These are phyloP conservation scores for Balanococcus diminutus DNA, from an alignment of 2,888 invertebrate genomes.

Conservation along the genomic window DNA sequence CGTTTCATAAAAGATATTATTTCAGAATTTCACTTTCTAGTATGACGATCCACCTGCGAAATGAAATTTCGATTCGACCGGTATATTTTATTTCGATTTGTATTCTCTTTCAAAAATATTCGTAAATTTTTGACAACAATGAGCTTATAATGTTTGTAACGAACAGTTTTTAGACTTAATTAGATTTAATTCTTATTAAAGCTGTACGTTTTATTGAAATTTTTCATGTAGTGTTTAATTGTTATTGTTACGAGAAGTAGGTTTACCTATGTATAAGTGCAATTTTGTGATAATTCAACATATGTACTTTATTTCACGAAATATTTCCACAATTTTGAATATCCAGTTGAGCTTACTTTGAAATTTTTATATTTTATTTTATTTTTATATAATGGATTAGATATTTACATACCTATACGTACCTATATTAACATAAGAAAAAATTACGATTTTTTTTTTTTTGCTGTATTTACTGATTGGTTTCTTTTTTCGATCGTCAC, in stretches of 20 bases:
- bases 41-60: not conserved
- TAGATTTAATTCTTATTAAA: not conserved
- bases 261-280: not conserved
- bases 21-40: not conserved
- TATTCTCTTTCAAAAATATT: not conserved
- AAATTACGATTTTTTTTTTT: not conserved
- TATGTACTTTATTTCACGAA: not conserved
- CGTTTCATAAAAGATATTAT: not conserved
- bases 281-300: slow-evolving; percentile 32
- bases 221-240: not conserved
- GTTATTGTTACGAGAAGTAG: not conserved
- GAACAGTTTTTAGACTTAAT: not conserved
- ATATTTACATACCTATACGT: not conserved
- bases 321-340: not conserved
- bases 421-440: not conserved
- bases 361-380: slow-evolving; percentile 4
- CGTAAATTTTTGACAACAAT: not conserved
- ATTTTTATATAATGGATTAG: not conserved
- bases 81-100: not conserved
- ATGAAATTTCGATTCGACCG: not conserved
- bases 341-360: slow-evolving; percentile 6
- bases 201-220: not conserved
- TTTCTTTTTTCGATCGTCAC: not conserved
- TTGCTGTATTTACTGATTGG: not conserved
- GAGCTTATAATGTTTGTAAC: slow-evolving; percentile 25